Base-by-base conservation (phyloP, 2,113 vertebrate species). In the Cinclus cinclus region DNA sequence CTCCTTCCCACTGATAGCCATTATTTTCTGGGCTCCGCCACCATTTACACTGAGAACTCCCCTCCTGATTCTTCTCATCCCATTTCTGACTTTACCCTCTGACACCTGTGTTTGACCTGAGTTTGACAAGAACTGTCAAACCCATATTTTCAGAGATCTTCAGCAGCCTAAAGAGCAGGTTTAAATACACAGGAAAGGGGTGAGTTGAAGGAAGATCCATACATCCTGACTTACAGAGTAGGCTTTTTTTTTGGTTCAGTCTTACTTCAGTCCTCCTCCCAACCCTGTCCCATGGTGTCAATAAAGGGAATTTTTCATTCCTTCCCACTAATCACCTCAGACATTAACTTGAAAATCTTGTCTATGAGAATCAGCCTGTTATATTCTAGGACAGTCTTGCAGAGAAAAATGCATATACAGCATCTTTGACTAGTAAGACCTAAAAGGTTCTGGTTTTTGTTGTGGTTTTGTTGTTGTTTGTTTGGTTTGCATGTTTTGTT, bases 271-370 rank as follows among this genome's bases (percentile, higher is more conserved):
- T 62, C 3, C 5, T 68, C 10, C 8, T 87, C 35, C 33, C 27
- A 90, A 6, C 5, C 25, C 16, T 10, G 20, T 79, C 27, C 44
- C 30, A 42, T 28, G 10, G 4, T 60, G 15, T 89, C 83, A 70
- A 41, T 37, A 93, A 37, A 50, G 71, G 56, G 95, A 89, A 41
- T 65, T 79, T 92, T 91, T 44, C 7, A 55, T 96, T 91, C 50
- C 70, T 76, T 74, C 11, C n/a, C 11, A 50, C 65, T 82, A 73
- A 74, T 67, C 46, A 25, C 42, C 46, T 85, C 50, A 85, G 81
- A 77, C 78, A 67, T 9, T 8, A 62, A 63, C 37, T 62, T 77
- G 55, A 42, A 63, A 79, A 62, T 58, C 42, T 56, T 56, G 7
- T 37, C 49, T 62, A 0, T 53, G 14, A 84, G 41, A 89, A 85